Percentiles rank a stretch among this genome's conserved stretches.
Conservation (phyloP, 2,797 vertebrate species). For the Urocyon cinereoargenteus region DNA sequence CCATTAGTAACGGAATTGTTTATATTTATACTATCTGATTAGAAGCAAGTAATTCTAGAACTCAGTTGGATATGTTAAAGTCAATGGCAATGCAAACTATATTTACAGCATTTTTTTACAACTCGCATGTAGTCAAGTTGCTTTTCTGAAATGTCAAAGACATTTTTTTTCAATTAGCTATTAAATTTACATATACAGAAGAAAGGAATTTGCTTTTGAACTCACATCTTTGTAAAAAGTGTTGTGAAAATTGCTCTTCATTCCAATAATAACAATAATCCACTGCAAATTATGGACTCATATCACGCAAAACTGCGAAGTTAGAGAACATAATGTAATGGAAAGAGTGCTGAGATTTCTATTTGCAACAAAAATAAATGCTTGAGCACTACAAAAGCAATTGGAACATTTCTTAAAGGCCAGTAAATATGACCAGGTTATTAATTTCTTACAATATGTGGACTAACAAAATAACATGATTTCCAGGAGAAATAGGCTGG, state of each 20-base stretch:
- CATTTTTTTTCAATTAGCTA: background rate
- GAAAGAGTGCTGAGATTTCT: background rate
- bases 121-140: background rate
- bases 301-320: background rate
- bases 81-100: background rate
- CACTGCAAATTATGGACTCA: background rate
- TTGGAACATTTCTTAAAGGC: background rate
- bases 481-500: conserved; percentile 12
- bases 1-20: background rate
- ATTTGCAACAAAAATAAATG: conserved; percentile 36
- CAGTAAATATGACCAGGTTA: background rate
- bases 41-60: background rate
- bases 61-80: background rate
- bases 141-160: conserved; percentile 34
- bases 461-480: background rate
- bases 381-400: background rate
- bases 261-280: conserved; percentile 37
- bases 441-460: conserved; percentile 21
- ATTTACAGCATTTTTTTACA: background rate
- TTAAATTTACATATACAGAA: conserved; percentile 26
- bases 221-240: background rate
- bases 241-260: background rate
- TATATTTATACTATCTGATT: background rate
- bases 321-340: background rate
- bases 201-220: conserved; percentile 40